Conservation (phyloP, 2,797 vertebrate genomes). For the Cetoscarus ocellatus region DNA sequence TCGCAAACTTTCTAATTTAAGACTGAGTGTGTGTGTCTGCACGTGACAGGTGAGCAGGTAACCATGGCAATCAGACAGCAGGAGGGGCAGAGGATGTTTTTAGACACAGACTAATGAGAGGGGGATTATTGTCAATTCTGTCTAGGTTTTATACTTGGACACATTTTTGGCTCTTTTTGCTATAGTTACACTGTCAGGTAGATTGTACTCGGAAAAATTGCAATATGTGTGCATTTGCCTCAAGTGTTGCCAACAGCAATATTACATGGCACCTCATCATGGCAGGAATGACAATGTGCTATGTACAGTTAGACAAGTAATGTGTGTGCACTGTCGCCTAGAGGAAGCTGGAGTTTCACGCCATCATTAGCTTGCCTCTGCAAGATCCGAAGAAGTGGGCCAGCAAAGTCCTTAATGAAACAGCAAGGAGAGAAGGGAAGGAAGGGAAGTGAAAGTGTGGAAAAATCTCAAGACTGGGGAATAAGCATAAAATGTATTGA, state of each 20-base stretch:
- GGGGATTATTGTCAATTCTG: background rate
- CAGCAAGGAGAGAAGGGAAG: background rate
- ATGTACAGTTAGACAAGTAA: background rate
- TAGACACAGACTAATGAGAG: constrained; percentile 19
- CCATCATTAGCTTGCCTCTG: constrained; percentile 46
- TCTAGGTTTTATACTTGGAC: no score
- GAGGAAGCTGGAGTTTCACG: constrained; percentile 26
- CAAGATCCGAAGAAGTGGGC: constrained; percentile 42
- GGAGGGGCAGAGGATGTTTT: constrained; percentile 12
- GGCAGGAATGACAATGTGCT: constrained; percentile 20
- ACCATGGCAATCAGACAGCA: constrained; percentile 35
- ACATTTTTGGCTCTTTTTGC: background rate
- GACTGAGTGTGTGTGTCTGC: constrained; percentile 9
- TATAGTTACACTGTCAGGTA: constrained; percentile 32
- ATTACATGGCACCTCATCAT: background rate
- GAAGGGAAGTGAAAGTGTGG: background rate
- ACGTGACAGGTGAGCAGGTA: constrained; percentile 40
- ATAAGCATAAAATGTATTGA: background rate
- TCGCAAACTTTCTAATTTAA: constrained; percentile 21
- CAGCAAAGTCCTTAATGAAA: constrained; percentile 37
- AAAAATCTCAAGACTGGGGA: background rate
- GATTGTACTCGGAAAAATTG: constrained; percentile 33
- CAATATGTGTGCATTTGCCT: constrained; percentile 15
- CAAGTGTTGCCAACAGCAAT: constrained; percentile 17
- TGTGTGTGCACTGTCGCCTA: background rate